Evolutionary conservation across 2,113 vertebrate species (phyloP), one percentile per base, ranked within the genome.

Genomic region (Gallinago undulata): DNA sequence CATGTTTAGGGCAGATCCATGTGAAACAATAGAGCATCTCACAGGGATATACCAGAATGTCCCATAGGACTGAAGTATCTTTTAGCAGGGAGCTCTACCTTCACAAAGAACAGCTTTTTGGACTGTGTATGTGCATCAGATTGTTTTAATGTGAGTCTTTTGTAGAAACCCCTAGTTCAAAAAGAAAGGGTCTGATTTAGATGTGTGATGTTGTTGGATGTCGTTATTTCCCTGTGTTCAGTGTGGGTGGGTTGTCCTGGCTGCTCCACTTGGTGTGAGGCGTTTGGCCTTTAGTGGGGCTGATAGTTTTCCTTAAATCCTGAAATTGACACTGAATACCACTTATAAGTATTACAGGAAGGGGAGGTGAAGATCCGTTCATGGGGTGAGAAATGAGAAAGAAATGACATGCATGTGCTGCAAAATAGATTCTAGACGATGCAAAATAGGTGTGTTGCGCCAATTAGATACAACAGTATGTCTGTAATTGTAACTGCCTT

Each of bases 31-130:
- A 30, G 56, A 33, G 6, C 16, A 7, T 77, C 15, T 80, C n/a
- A n/a, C 60, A 80, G 35, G 10, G 14, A 7, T 66, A 25, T 6
- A n/a, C 5, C 1, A 3, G 19, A 31, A 33, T 0, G 0, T 86
- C 28, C 24, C 6, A 2, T 33, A 59, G 37, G 55, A 88, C 55
- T 67, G 56, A 57, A 43, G 7, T 55, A 13, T 80, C 7, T 83
- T 75, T 70, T 78, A 78, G 10, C 15, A 84, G 69, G 16, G 14
- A 77, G 41, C 39, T 68, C 50, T 77, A 0, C 31, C 23, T 82
- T 37, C 8, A 11, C 22, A 63, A 53, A 24, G 17, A 92, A 8
- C 33, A 62, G 45, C 23, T 55, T 90, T 94, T 74, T 70, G 41
- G 45, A 77, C 17, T 50, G 13, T 64, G 5, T 76, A 7, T 24